phyloP scores from a whole-genome alignment of 2,113 vertebrate genomes.

The Columba janthina region DNA sequence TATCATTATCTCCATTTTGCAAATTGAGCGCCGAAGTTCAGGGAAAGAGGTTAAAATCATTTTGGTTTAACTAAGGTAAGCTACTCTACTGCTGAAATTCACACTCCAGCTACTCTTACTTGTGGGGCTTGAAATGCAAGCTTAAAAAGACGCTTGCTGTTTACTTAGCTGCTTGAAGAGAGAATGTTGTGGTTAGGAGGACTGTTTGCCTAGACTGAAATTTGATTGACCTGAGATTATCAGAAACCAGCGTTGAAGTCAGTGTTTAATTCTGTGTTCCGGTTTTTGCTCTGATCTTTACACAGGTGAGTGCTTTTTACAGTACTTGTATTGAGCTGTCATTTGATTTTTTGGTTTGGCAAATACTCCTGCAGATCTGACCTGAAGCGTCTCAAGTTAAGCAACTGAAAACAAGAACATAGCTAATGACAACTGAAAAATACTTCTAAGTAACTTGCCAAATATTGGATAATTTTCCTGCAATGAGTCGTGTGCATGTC shows the following conservation, averaged over 20 bases:
- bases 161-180: neutral
- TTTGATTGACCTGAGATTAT: neutral
- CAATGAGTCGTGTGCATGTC: neutral
- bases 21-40: neutral
- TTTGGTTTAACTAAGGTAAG: neutral
- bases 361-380: neutral
- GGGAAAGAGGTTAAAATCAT: neutral
- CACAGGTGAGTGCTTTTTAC: neutral
- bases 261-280: neutral
- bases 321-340: neutral
- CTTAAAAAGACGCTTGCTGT: neutral
- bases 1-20: neutral
- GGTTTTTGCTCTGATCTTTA: neutral
- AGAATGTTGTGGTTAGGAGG: neutral
- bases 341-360: neutral
- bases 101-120: neutral
- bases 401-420: neutral
- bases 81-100: neutral
- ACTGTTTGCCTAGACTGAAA: neutral
- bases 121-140: neutral
- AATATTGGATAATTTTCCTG: neutral
- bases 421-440: neutral
- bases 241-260: accelerated
- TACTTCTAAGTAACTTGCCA: neutral
- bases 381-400: neutral